Percentiles rank a stretch among this genome's conserved stretches.
phyloP scores from a whole-genome alignment of 2,797 vertebrate species.

The Poecilia wingei region DNA sequence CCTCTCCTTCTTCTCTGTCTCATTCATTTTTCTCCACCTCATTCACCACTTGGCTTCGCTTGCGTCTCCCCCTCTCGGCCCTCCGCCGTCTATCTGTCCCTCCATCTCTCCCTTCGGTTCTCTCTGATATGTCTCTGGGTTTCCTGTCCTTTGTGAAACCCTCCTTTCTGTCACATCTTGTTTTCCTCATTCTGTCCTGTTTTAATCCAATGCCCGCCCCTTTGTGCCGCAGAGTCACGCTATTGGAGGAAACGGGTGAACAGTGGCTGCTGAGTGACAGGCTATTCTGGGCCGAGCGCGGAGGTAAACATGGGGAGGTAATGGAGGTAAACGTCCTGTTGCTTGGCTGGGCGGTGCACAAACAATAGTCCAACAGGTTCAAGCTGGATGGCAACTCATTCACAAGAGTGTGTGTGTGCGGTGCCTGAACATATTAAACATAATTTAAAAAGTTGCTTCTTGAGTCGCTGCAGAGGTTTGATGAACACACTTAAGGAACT shows the following conservation, averaged over 20 bases:
- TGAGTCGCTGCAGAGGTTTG: neutral
- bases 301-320: slow-evolving; percentile 75
- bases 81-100: slow-evolving; percentile 42
- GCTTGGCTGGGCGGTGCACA: slow-evolving; percentile 46
- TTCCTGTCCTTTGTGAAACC: slow-evolving; percentile 75
- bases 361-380: slow-evolving; percentile 56
- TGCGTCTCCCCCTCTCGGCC: slow-evolving; percentile 16
- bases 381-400: slow-evolving; percentile 2
- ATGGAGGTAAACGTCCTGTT: slow-evolving; percentile 72
- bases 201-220: slow-evolving; percentile 63
- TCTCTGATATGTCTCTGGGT: slow-evolving; percentile 68
- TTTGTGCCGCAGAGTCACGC: slow-evolving; percentile 66
- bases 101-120: slow-evolving; percentile 56
- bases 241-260: slow-evolving; percentile 78
- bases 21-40: slow-evolving; percentile 24
- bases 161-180: slow-evolving; percentile 76
- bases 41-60: slow-evolving; percentile 32
- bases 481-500: neutral
- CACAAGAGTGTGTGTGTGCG: neutral
- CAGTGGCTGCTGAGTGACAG: slow-evolving; percentile 74
- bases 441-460: neutral
- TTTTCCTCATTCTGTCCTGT: slow-evolving; percentile 78
- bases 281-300: slow-evolving; percentile 70
- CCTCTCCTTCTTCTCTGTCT: neutral
- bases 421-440: neutral